Evolutionary conservation across 2,113 vertebrate genomes (phyloP).

Genomic region (Toxotes chatareus): DNA sequence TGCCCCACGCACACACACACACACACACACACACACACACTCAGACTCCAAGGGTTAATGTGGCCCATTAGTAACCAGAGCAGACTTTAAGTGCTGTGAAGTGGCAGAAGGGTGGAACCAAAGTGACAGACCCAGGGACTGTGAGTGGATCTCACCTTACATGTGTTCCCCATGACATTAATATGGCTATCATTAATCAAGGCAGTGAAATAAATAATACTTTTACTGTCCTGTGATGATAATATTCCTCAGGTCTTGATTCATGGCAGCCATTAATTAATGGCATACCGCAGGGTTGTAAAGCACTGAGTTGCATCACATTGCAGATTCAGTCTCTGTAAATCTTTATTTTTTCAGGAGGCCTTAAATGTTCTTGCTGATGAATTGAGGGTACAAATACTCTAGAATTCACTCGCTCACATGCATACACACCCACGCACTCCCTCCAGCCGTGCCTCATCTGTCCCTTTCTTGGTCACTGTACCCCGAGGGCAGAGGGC

Average conservation of each 20-base stretch:
- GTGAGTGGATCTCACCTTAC: slow-evolving; percentile 65
- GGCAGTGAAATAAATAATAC: slow-evolving; percentile 43
- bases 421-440: not conserved
- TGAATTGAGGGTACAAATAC: too few species aligned
- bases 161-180: slow-evolving; percentile 55
- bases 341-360: not conserved
- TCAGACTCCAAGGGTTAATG: slow-evolving; percentile 47
- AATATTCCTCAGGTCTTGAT: slow-evolving; percentile 19
- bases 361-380: not conserved
- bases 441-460: slow-evolving; percentile 5
- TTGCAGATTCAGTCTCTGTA: not conserved
- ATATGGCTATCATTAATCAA: slow-evolving; percentile 63
- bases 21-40: not conserved
- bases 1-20: not conserved
- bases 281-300: not conserved
- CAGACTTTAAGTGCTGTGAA: slow-evolving; percentile 60
- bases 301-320: not conserved
- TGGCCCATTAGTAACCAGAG: slow-evolving; percentile 77
- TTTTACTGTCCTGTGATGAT: slow-evolving; percentile 48
- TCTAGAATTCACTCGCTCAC: not conserved
- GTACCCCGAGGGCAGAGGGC: slow-evolving; percentile 34
- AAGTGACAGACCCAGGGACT: slow-evolving; percentile 14
- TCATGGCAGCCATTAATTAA: slow-evolving; percentile 31
- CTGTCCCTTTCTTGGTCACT: slow-evolving; percentile 31
- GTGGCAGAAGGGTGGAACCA: slow-evolving; percentile 46